Base-by-base conservation (phyloP, 2,888 invertebrate genomes). In the Fragum fragum region DNA sequence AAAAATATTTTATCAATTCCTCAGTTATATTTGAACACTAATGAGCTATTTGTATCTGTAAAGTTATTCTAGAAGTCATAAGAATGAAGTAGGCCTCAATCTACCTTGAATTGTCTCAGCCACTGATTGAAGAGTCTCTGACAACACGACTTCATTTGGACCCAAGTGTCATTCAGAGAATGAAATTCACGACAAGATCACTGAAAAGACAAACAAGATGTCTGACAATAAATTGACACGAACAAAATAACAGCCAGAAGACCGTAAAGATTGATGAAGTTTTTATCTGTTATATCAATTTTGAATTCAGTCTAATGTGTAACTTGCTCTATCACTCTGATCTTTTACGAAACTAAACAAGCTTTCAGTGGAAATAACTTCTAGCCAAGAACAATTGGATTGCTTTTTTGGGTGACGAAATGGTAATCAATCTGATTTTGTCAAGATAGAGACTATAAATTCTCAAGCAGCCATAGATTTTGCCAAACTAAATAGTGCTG, bases 91-190 rank as follows among this genome's bases (percentile, higher is more conserved):
- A n/a, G 32, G 9, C 32, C 32, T 9, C 32, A 36, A 36, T 36
- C 32, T 36, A 36, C 32, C 32, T 36, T 36, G 32, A 36, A 36
- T 36, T 36, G 32, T 36, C 32, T 9, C 32, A 47, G 18, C 14
- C 47, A 47, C 7, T 47, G 47, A 47, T 47, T 47, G 47, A 47
- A 47, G 47, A 47, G 47, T 14, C n/a, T 16, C 47, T n/a, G 47
- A 47, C 47, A 47, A 47, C 47, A 47, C 18, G 14, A 47, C 2
- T 47, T 47, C 11, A 61, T 29, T 32, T 61, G 28, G 61, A 16
- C 26, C 16, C 61, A 23, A 66, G 66, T 66, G 66, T 66, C 66
- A 66, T 66, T 42, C 23, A 66, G 42, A n/a, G 23, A 66, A 66
- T 66, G 66, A 66, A 66, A 42, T 42, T 18, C 26, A 14, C 26